These are phyloP conservation scores for Xestobium rufovillosum DNA, from an alignment of 2,888 invertebrate species.

Conservation along the genomic window DNA sequence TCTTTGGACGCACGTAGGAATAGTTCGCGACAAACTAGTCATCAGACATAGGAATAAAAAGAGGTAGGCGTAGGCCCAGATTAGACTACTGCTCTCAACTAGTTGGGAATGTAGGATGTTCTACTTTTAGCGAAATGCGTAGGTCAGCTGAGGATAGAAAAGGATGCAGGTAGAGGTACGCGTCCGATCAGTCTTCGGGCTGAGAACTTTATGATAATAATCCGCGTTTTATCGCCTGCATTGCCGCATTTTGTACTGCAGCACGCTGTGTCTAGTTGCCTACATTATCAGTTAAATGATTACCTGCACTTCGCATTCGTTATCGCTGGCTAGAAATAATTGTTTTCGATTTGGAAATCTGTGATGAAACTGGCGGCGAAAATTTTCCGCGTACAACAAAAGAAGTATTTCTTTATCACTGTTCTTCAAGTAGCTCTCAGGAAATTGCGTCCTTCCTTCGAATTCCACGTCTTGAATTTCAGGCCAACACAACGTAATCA, in stretches of 20 bases:
- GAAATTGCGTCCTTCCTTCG: constrained; percentile 53
- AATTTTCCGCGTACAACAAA: constrained; percentile 69
- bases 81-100: no score
- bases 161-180: constrained; percentile 1
- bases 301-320: constrained; percentile 75
- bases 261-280: not conserved
- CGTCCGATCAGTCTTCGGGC: no score
- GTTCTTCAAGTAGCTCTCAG: constrained; percentile 58
- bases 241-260: constrained; percentile 3
- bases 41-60: no score
- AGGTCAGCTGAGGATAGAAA: not conserved
- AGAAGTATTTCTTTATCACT: constrained; percentile 63
- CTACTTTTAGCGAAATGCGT: no score
- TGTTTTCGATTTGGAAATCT: constrained; percentile 56
- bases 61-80: no score
- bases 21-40: constrained; percentile 7
- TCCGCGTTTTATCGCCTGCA: no score
- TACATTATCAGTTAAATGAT: no score
- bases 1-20: not conserved
- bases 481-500: constrained; percentile 60
- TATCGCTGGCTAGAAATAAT: constrained; percentile 61
- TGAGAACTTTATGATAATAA: no score
- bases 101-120: no score
- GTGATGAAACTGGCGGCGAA: constrained; percentile 60
- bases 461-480: constrained; percentile 49